Evolutionary conservation across 92 coral and sea anemone species (phyloP).

Genomic region (Pocillopora grandis): DNA sequence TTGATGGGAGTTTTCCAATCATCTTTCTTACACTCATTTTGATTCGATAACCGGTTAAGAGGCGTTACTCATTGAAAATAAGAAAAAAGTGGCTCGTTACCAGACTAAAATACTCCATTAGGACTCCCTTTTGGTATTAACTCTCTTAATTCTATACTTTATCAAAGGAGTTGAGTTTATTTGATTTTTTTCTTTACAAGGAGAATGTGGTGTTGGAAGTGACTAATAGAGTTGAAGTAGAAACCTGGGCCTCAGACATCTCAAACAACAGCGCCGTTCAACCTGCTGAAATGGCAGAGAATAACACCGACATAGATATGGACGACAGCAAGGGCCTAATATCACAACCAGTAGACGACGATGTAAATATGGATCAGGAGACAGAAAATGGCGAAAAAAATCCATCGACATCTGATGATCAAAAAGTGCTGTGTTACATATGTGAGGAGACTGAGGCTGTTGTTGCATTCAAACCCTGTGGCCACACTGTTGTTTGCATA

Average conservation of each 20-base stretch:
- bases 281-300: not conserved
- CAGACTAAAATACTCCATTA: too few relatives aligned
- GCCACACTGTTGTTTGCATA: constrained; percentile 51
- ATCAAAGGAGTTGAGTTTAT: not conserved
- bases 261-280: not conserved
- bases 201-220: constrained; percentile 26
- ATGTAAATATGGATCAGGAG: not conserved
- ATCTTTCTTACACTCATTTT: too few relatives aligned
- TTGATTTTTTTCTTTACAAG: not conserved
- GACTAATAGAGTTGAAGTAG: constrained; percentile 17
- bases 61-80: too few relatives aligned
- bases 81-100: too few relatives aligned
- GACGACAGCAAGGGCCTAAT: not conserved
- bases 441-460: constrained; percentile 56
- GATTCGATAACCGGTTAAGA: too few relatives aligned
- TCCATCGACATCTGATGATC: not conserved
- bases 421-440: constrained; percentile 33
- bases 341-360: not conserved
- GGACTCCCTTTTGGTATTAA: too few relatives aligned
- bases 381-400: not conserved
- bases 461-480: constrained; percentile 59
- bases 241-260: not conserved
- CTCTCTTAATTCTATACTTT: too few relatives aligned
- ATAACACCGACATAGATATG: not conserved
- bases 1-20: too few relatives aligned